A percentile compares a stretch with the other conserved stretches of the same genome.
Evolutionary conservation across 2,888 invertebrate species (phyloP).

Genomic region (Abrostola triplasia): DNA sequence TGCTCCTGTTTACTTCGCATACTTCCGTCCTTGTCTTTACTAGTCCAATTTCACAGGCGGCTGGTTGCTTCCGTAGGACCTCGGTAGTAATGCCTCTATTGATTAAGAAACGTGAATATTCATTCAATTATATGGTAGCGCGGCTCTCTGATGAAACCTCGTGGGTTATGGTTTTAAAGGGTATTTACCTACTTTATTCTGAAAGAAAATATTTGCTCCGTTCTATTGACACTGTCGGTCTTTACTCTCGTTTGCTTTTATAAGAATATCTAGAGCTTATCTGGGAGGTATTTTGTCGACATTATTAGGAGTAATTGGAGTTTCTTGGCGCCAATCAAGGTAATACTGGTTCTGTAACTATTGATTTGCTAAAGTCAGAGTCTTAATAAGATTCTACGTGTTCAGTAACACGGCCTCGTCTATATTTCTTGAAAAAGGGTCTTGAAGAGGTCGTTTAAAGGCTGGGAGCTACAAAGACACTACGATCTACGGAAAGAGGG

Average conservation of each 20-base stretch:
- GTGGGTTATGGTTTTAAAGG: slow-evolving; percentile 67
- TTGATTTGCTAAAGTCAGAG: too few relatives aligned
- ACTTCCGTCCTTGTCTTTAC: slow-evolving; percentile 69
- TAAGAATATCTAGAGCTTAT: slow-evolving; percentile 19
- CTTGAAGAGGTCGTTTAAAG: too few relatives aligned
- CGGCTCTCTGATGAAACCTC: slow-evolving; percentile 77
- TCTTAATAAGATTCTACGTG: too few relatives aligned
- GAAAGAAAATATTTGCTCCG: slow-evolving; percentile 47
- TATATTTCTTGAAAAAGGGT: too few relatives aligned
- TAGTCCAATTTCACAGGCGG: slow-evolving; percentile 87
- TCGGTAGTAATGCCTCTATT: slow-evolving; percentile 83
- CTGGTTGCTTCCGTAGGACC: slow-evolving; percentile 80
- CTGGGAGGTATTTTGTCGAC: slow-evolving; percentile 8
- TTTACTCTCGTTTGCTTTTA: slow-evolving; percentile 34
- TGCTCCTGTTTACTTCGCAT: slow-evolving; percentile 48
- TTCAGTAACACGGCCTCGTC: too few relatives aligned
- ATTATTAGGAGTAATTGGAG: neutral
- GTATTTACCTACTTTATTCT: slow-evolving; percentile 53
- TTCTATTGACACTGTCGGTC: slow-evolving; percentile 35
- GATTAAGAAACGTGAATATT: slow-evolving; percentile 88
- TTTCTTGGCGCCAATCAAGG: too few relatives aligned
- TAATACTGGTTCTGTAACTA: too few relatives aligned
- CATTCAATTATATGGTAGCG: slow-evolving; percentile 85
- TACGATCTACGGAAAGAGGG: too few relatives aligned
- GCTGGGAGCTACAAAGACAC: too few relatives aligned